Evolutionary conservation across 2,797 vertebrate genomes (phyloP).

Genomic region (Epinephelus coioides): DNA sequence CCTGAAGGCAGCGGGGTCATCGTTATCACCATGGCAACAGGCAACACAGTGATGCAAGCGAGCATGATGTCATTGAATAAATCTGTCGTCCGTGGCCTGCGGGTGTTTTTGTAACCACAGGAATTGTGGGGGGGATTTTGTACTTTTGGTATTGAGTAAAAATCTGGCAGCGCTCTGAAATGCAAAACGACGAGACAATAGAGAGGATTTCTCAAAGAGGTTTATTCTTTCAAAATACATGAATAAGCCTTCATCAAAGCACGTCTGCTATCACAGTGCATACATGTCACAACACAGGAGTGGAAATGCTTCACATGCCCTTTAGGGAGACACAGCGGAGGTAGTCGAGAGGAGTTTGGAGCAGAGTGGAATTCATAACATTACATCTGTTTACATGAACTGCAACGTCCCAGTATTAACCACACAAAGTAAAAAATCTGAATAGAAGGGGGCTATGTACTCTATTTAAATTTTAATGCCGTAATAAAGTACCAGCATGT

Average conservation of each 20-base stretch:
- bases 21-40: slow-evolving; percentile 63
- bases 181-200: slow-evolving; percentile 30
- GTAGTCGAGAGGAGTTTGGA: slow-evolving; percentile 61
- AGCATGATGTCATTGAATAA: slow-evolving; percentile 69
- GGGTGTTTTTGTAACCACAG: slow-evolving; percentile 64
- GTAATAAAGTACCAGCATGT: background rate
- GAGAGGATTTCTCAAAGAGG: slow-evolving; percentile 52
- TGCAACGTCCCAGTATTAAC: slow-evolving; percentile 15
- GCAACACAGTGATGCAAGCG: slow-evolving; percentile 72
- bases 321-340: slow-evolving; percentile 65
- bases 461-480: background rate
- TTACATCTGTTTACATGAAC: slow-evolving; percentile 27
- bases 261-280: slow-evolving; percentile 53
- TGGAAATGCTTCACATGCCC: slow-evolving; percentile 59
- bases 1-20: slow-evolving; percentile 41
- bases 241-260: slow-evolving; percentile 50
- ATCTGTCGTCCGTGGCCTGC: slow-evolving; percentile 53
- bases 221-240: slow-evolving; percentile 77
- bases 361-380: slow-evolving; percentile 31
- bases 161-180: slow-evolving; percentile 43
- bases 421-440: background rate
- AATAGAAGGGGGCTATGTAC: background rate
- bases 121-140: slow-evolving; percentile 50
- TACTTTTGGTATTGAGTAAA: slow-evolving; percentile 26
- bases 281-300: slow-evolving; percentile 67